These are phyloP conservation scores for Yoshiicerus persimilis DNA, from an alignment of 1,140 invertebrate species.

Conservation along the genomic window DNA sequence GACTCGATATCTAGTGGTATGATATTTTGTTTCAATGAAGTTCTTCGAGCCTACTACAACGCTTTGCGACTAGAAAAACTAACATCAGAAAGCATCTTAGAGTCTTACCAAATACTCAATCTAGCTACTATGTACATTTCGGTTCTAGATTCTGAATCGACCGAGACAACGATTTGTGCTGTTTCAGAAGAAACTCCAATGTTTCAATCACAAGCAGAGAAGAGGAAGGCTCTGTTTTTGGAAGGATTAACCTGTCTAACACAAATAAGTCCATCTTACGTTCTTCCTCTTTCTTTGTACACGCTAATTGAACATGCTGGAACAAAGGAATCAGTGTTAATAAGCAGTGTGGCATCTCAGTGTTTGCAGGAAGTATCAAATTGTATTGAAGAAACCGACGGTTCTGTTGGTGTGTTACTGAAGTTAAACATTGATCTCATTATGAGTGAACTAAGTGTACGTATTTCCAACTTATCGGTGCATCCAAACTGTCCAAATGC, in stretches of 20 bases:
- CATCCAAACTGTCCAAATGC: slow-evolving; percentile 36
- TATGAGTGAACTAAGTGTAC: slow-evolving; percentile 38
- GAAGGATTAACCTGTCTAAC: slow-evolving; percentile 35
- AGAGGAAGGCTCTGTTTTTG: background rate
- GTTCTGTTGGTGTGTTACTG: slow-evolving; percentile 1
- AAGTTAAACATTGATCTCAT: slow-evolving; percentile 33
- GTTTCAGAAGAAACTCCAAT: background rate
- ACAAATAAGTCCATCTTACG: background rate
- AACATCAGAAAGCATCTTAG: background rate
- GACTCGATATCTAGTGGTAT: background rate
- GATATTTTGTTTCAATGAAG: slow-evolving; percentile 12
- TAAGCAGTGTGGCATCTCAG: background rate
- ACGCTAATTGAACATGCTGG: slow-evolving; percentile 43
- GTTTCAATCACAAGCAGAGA: background rate
- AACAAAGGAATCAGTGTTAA: background rate
- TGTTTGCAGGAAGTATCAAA: background rate
- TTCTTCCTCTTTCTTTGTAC: slow-evolving; percentile 38
- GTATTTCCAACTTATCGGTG: slow-evolving; percentile 19
- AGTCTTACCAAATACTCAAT: background rate
- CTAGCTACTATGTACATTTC: background rate
- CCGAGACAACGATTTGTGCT: background rate
- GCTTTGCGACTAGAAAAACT: background rate
- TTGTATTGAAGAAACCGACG: background rate
- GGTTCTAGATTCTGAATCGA: background rate
- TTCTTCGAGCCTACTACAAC: background rate